Base-by-base conservation (phyloP, 1,140 invertebrate species). In the Lepidurus couesii region DNA sequence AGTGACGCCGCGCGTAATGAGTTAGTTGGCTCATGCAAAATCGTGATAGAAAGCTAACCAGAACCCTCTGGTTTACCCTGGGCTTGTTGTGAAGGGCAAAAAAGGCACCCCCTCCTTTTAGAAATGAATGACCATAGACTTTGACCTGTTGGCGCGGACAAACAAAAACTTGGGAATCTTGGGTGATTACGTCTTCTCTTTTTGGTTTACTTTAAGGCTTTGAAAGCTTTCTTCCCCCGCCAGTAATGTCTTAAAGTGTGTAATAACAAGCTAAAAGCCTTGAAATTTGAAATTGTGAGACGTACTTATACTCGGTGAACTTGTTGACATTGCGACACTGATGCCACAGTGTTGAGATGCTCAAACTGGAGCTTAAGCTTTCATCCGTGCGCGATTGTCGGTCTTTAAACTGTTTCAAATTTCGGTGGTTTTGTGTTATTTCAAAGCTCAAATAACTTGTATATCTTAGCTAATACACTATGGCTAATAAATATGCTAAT, bases 11-110 rank as follows among this genome's bases (percentile, higher is more conserved):
- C 53, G 6, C 53, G 16, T 65, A 65, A 65, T 65, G 53, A 65
- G 16, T 65, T 65, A 13, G 53, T 65, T 65, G 16, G 53, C 13
- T 65, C 53, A 65, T 65, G 53, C 53, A 21, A 65, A 65, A 13
- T 65, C 53, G 16, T 65, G 53, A 65, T 65, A 65, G 53, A 65
- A 65, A 65, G 21, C 53, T 65, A 65, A 65, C 53, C 53, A 65
- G 21, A 65, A 65, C 53, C 53, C 53, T 13, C 53, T n/a, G 53
- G 7, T 13, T 21, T n/a, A 13, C 21, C n/a, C 53, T 7, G 53
- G 9, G 4, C 53, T 7, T 21, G 16, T 13, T 13, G 16, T 65
- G 7, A 16, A 21, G 21, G 6, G n/a, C 8, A 11, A 13, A 16
- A 65, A 21, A 21, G 53, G n/a, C 8, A 11, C 34, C 34, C 26